Evolutionary conservation across 2,888 invertebrate genomes (phyloP).

Genomic region (Chrysomela aeneicollis): DNA sequence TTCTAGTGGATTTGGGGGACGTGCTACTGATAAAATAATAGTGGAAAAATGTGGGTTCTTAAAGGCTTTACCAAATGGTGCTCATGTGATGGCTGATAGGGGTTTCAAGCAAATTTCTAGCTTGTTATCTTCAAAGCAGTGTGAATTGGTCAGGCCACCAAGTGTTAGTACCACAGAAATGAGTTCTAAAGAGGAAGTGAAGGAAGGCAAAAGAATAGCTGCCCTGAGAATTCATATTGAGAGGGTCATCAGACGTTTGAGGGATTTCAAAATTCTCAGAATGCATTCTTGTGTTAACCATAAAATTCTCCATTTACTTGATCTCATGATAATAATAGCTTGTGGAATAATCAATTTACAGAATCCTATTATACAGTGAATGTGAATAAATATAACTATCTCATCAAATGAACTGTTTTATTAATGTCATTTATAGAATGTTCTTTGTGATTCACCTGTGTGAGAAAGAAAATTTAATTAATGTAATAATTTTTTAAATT

Average conservation of each 20-base stretch:
- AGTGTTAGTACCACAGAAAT: slow-evolving; percentile 5
- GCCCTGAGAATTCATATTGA: slow-evolving; percentile 6
- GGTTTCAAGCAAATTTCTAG: slow-evolving; percentile 14
- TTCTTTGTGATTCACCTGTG: too few species aligned
- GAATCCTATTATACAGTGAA: background rate
- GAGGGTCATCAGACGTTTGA: slow-evolving; percentile 12
- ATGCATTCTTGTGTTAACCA: slow-evolving; percentile 14
- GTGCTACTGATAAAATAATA: slow-evolving; percentile 6
- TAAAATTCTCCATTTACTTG: background rate
- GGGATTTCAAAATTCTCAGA: background rate
- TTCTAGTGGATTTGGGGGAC: slow-evolving; percentile 8
- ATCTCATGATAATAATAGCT: background rate
- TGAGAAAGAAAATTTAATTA: too few species aligned
- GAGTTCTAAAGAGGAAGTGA: background rate
- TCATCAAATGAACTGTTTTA: too few species aligned
- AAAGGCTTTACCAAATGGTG: slow-evolving; percentile 4
- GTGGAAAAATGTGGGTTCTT: slow-evolving; percentile 18
- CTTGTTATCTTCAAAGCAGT: background rate
- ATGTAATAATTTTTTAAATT: too few species aligned
- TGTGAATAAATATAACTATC: too few species aligned
- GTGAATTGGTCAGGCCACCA: background rate
- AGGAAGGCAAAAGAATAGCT: background rate
- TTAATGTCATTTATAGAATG: too few species aligned
- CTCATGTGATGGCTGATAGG: slow-evolving; percentile 14
- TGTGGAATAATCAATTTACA: slow-evolving; percentile 11